Evolutionary conservation across 2,113 vertebrate species (phyloP).

Genomic region (Paradoxurus hermaphroditus): DNA sequence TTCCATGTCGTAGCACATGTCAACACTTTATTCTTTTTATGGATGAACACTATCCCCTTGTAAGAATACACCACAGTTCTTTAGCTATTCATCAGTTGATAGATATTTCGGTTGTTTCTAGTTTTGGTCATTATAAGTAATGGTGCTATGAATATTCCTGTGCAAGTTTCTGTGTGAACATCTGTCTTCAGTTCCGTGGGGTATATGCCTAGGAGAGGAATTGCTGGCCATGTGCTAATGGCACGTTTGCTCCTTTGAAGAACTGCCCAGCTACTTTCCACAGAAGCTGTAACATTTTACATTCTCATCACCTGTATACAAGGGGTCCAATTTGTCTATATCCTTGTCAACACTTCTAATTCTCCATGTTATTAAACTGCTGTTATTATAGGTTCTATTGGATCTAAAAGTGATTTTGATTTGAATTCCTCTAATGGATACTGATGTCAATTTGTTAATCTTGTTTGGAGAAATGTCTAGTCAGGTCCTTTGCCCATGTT

Average conservation of each 20-base stretch:
- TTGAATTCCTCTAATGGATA: neutral
- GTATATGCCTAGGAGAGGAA: neutral
- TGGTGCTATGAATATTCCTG: neutral
- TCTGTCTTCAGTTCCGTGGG: neutral
- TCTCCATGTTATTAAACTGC: neutral
- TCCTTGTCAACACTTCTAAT: neutral
- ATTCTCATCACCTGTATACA: neutral
- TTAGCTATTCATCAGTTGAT: neutral
- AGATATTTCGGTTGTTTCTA: neutral
- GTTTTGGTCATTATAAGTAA: neutral
- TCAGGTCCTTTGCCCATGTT: neutral
- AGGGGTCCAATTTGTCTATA: neutral
- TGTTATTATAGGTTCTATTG: neutral
- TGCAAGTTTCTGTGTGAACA: neutral
- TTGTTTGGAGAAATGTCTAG: neutral
- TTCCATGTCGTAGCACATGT: neutral
- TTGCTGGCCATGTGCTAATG: neutral
- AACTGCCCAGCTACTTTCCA: neutral
- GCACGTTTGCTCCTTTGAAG: neutral
- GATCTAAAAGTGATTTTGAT: neutral
- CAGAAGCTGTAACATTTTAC: neutral
- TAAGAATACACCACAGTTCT: neutral
- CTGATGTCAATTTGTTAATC: neutral
- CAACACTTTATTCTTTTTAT: neutral
- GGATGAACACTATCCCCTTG: neutral